Base-by-base conservation (phyloP, 2,797 vertebrate species). In the Gymnoscopelus braueri region DNA sequence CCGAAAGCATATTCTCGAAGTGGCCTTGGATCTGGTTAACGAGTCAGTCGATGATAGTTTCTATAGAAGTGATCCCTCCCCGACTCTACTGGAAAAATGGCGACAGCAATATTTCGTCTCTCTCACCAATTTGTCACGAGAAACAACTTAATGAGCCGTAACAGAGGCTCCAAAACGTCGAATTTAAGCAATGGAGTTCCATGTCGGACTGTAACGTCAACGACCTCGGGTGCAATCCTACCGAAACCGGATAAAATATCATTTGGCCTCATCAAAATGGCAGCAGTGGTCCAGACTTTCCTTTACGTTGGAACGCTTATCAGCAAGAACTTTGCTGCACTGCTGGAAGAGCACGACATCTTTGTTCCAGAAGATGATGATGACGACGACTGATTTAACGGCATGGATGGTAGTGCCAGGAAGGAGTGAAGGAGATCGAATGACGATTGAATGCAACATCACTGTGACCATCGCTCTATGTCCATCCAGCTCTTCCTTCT, bases 321-420 rank as follows among this genome's bases (percentile, higher is more conserved):
- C 72, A 99, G 98, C 85, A 99, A 99, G 92, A 96, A 95, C 81
- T 99, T 99, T 39, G 97, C 98, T 0, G 96, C 96, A 68, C 86
- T 99, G 0, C 88, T 99, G 68, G 98, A 99, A 80, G 98, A 99
- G 80, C 96, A 99, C 0, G 98, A 99, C 78, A 99, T 99, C 81
- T 99, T 99, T 81, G 97, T 99, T n/a, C 98, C 97, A 3, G 96
- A 98, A 72, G 97, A 98, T 11, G 97, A 99, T 0, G 97, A 99
- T 0, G 96, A 98, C 0, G 97, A 99, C 0, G 96, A 98, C 72
- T 97, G 91, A 95, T 64, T 72, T 77, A 84, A 8, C 26, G 1
- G 73, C 76, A 85, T 75, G 39, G 39, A 44, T 44, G 39, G 8
- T 44, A 44, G 39, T 10, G 86, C 74, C 85, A 85, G 14, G 5